Evolutionary conservation across 1,140 invertebrate genomes (phyloP).

Genomic region (Pachyrhynchus sulphureomaculatus): DNA sequence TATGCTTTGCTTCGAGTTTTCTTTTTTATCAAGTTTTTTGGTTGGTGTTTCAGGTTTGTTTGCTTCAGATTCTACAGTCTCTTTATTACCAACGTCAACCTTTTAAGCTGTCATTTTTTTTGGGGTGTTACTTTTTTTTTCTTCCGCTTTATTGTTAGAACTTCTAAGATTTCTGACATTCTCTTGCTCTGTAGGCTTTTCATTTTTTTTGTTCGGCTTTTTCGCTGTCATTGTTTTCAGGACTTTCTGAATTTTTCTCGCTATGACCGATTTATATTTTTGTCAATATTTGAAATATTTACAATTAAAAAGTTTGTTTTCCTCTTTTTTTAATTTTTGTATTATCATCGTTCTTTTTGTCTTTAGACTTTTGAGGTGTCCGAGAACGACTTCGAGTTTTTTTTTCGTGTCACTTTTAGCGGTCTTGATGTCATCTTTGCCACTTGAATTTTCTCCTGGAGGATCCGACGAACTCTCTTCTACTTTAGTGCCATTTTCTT

Average conservation of each 20-base stretch:
- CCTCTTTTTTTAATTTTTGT: constrained; percentile 16
- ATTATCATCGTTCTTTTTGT: background rate
- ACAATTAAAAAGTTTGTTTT: background rate
- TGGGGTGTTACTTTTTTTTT: constrained; percentile 5
- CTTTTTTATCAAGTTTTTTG: background rate
- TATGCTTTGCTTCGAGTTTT: no score
- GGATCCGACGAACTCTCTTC: constrained; percentile 4
- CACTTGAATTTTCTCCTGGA: background rate
- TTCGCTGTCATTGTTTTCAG: constrained; percentile 2
- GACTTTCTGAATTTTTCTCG: background rate
- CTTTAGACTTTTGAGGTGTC: constrained; percentile 16
- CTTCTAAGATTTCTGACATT: background rate
- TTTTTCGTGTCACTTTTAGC: background rate
- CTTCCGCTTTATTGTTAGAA: background rate
- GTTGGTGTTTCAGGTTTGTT: background rate
- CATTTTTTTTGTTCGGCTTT: constrained; percentile 13
- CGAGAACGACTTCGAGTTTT: constrained; percentile 15
- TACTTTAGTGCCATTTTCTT: constrained; percentile 21
- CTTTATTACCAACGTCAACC: no score
- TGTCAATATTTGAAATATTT: background rate
- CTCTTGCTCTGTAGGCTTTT: background rate
- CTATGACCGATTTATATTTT: background rate
- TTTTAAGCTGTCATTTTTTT: constrained; percentile 8
- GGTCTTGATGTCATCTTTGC: background rate
- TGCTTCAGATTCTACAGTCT: constrained; percentile 10